phyloP scores from a whole-genome alignment of 30 jellyfish, hydroid and myxozoan genomes.

The Morbakka virulenta region DNA sequence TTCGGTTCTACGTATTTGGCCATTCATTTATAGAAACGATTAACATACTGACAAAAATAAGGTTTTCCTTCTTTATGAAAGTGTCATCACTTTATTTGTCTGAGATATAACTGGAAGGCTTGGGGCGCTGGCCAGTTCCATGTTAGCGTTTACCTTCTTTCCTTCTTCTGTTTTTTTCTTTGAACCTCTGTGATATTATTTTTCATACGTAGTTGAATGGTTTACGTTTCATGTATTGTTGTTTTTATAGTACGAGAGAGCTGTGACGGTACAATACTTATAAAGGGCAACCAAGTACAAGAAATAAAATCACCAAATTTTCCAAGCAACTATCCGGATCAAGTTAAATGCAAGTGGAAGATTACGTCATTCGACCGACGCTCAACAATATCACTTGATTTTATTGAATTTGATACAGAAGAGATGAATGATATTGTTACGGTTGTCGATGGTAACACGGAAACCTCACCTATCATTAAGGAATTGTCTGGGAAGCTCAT shows the following conservation, averaged over 20 bases:
- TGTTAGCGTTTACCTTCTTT: too few relatives aligned
- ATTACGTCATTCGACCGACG: conserved; percentile 39
- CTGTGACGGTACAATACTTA: conserved; percentile 45
- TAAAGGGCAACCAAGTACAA: conserved; percentile 20
- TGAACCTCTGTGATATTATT: too few relatives aligned
- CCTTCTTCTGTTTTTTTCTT: too few relatives aligned
- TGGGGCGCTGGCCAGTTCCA: too few relatives aligned
- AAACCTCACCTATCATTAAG: conserved; percentile 44
- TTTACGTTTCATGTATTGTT: not conserved
- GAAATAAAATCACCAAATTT: conserved; percentile 72
- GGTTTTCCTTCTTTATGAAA: too few relatives aligned
- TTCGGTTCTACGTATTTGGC: too few relatives aligned
- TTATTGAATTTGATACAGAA: conserved; percentile 84
- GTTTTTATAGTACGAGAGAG: conserved; percentile 13
- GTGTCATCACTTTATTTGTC: too few relatives aligned
- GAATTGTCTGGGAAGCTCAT: conserved; percentile 60
- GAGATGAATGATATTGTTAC: conserved; percentile 66
- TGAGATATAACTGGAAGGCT: too few relatives aligned
- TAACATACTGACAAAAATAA: too few relatives aligned
- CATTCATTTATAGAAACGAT: too few relatives aligned
- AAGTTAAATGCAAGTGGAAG: conserved; percentile 71
- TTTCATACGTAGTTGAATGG: too few relatives aligned
- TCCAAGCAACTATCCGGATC: conserved; percentile 71
- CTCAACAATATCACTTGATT: conserved; percentile 42
- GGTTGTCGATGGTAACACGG: conserved; percentile 61